Conservation (phyloP, 2,888 invertebrate genomes). For the Microchrysa polita region DNA sequence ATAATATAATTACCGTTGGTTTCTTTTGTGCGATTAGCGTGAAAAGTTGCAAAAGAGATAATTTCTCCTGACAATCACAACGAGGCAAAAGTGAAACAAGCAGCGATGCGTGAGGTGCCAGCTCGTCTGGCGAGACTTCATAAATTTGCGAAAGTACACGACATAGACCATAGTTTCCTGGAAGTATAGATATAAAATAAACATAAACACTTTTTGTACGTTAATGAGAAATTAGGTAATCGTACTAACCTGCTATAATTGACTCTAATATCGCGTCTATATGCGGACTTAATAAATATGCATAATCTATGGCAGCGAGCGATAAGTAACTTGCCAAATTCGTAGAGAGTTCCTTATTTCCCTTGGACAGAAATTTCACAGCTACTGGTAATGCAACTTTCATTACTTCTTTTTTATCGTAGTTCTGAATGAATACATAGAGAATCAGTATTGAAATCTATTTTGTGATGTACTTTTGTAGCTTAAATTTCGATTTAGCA, state of each 20-base stretch:
- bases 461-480: no score
- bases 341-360: slow-evolving; percentile 87
- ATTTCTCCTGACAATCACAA: slow-evolving; percentile 86
- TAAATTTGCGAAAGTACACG: slow-evolving; percentile 91
- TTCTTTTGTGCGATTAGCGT: slow-evolving; percentile 83
- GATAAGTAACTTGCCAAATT: slow-evolving; percentile 93
- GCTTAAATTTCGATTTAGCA: no score
- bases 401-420: slow-evolving; percentile 70
- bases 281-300: slow-evolving; percentile 84
- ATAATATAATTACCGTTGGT: slow-evolving; percentile 71
- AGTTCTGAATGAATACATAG: slow-evolving; percentile 63
- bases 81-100: slow-evolving; percentile 79
- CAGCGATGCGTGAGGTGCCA: slow-evolving; percentile 85
- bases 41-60: slow-evolving; percentile 84
- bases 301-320: slow-evolving; percentile 90
- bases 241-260: slow-evolving; percentile 86
- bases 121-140: slow-evolving; percentile 84
- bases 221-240: no score
- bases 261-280: slow-evolving; percentile 91
- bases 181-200: slow-evolving; percentile 54
- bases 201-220: neutral
- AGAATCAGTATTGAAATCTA: no score
- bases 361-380: slow-evolving; percentile 89
- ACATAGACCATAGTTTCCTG: slow-evolving; percentile 88
- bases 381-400: slow-evolving; percentile 83